These are phyloP conservation scores for Mimumesa dahlbomi DNA, from an alignment of 2,888 invertebrate species.

Conservation along the genomic window DNA sequence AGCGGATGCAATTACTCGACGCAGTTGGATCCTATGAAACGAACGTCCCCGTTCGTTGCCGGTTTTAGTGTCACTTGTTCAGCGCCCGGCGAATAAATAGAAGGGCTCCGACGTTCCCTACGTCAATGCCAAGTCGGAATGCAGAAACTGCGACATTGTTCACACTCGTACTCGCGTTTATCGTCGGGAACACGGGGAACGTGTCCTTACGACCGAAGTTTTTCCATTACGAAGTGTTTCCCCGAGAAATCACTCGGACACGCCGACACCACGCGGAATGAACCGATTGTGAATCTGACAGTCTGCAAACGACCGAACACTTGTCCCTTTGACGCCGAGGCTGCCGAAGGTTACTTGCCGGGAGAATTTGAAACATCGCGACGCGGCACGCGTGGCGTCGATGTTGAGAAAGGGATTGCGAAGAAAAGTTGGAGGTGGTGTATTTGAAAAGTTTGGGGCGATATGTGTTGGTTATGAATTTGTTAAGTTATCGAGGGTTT, in stretches of 20 bases:
- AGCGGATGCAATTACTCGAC: not conserved
- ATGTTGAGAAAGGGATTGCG: too few species aligned
- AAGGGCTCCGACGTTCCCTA: not conserved
- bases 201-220: slow-evolving; percentile 27
- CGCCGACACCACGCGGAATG: slow-evolving; percentile 15
- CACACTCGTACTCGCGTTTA: slow-evolving; percentile 18
- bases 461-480: too few species aligned
- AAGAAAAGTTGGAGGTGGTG: too few species aligned
- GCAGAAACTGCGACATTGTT: slow-evolving; percentile 24
- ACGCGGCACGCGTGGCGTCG: too few species aligned
- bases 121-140: slow-evolving; percentile 30
- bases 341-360: not conserved
- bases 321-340: not conserved
- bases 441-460: too few species aligned
- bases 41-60: not conserved
- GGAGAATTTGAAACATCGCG: too few species aligned
- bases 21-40: not conserved
- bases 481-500: too few species aligned
- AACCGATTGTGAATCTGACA: slow-evolving; percentile 10
- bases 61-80: slow-evolving; percentile 15
- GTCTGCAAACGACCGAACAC: not conserved
- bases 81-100: not conserved
- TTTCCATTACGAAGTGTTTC: slow-evolving; percentile 43
- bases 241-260: not conserved
- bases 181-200: slow-evolving; percentile 21